Percentiles rank a stretch among this genome's conserved stretches.
Evolutionary conservation across 2,113 vertebrate genomes (phyloP).

Genomic region (Caloenas nicobarica): DNA sequence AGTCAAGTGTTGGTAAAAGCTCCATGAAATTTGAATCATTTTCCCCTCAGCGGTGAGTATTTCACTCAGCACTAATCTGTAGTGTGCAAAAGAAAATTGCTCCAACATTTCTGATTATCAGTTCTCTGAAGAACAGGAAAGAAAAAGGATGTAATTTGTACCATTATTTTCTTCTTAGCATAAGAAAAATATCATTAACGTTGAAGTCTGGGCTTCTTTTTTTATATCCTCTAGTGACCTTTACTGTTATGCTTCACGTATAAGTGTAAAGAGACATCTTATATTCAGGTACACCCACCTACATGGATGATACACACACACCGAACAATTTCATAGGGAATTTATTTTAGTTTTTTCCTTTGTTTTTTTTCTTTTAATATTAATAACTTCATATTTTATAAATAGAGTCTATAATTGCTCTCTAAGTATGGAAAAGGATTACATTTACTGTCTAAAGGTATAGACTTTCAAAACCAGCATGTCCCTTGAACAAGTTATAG

Average conservation of each 20-base stretch:
- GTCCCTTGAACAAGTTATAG: not conserved
- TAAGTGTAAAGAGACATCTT: slow-evolving; percentile 9
- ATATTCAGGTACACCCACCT: not conserved
- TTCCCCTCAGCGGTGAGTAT: not conserved
- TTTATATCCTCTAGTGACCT: not conserved
- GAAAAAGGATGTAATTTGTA: not conserved
- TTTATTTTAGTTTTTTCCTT: not conserved
- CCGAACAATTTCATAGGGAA: not conserved
- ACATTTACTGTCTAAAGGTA: not conserved
- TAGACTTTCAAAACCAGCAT: not conserved
- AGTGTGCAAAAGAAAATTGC: not conserved
- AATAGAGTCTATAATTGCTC: not conserved
- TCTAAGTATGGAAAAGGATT: not conserved
- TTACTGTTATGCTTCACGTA: not conserved
- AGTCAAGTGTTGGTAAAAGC: not conserved
- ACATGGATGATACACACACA: not conserved
- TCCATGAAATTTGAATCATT: not conserved
- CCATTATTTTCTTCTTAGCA: not conserved
- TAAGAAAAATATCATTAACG: not conserved
- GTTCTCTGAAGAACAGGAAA: not conserved
- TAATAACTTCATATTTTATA: not conserved
- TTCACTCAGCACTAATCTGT: not conserved
- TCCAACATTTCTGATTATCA: not conserved
- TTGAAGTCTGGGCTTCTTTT: not conserved
- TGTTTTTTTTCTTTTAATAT: slow-evolving; percentile 33